Evolutionary conservation across 2,113 vertebrate species (phyloP).

Genomic region (Megaceryle torquata): DNA sequence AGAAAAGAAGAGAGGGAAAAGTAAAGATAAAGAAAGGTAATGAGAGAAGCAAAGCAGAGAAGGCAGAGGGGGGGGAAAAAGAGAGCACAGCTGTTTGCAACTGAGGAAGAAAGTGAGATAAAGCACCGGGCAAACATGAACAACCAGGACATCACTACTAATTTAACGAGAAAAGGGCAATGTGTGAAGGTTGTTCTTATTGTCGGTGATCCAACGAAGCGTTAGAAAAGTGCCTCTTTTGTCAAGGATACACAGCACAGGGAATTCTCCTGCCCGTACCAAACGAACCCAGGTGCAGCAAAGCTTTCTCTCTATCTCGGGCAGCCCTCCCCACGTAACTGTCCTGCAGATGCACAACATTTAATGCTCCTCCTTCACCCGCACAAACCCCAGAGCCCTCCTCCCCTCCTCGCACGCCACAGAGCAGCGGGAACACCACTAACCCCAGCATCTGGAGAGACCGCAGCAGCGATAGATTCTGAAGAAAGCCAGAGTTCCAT

Average conservation of each 20-base stretch:
- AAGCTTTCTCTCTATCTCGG: not conserved
- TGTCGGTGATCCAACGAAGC: slow-evolving; percentile 15
- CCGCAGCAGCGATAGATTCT: not conserved
- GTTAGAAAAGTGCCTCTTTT: slow-evolving; percentile 35
- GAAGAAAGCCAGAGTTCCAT: slow-evolving; percentile 21
- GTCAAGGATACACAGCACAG: slow-evolving; percentile 17
- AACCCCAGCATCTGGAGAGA: not conserved
- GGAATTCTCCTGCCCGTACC: slow-evolving; percentile 19
- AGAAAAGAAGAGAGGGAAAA: not conserved
- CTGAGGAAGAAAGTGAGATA: slow-evolving; percentile 1
- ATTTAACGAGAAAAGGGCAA: slow-evolving; percentile 56
- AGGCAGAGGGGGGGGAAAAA: not conserved
- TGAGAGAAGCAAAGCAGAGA: not conserved
- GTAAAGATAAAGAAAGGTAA: not conserved
- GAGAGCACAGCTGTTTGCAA: not conserved
- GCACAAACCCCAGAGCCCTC: not conserved
- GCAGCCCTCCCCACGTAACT: not conserved
- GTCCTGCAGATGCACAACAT: not conserved
- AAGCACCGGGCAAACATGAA: slow-evolving; percentile 15
- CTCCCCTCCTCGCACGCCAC: not conserved
- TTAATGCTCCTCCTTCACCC: not conserved
- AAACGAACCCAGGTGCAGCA: slow-evolving; percentile 1
- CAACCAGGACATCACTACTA: slow-evolving; percentile 25
- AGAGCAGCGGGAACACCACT: not conserved
- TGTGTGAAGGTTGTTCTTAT: slow-evolving; percentile 22